These are phyloP conservation scores for Rhombomys opimus DNA, from an alignment of 2,113 vertebrate genomes.

Conservation along the genomic window DNA sequence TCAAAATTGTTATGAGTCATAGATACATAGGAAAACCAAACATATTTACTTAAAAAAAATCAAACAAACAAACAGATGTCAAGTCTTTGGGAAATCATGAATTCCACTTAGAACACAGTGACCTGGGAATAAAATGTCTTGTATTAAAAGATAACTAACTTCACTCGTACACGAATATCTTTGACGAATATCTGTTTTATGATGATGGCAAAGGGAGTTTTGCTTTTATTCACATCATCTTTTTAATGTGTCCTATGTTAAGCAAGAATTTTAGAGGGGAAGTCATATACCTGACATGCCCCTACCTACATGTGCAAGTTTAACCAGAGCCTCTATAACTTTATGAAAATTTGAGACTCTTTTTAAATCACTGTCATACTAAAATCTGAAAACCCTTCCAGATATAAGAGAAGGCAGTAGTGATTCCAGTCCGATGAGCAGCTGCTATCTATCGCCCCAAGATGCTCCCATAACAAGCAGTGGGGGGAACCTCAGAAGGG, in stretches of 20 bases:
- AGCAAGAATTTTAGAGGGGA: slow-evolving; percentile 49
- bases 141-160: slow-evolving; percentile 64
- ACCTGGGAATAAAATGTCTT: slow-evolving; percentile 70
- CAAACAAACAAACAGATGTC: slow-evolving; percentile 40
- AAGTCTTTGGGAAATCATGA: slow-evolving; percentile 67
- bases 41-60: slow-evolving; percentile 58
- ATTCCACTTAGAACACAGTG: slow-evolving; percentile 74
- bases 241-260: slow-evolving; percentile 56
- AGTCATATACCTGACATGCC: slow-evolving; percentile 33
- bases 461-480: not conserved
- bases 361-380: slow-evolving; percentile 79
- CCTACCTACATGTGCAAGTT: slow-evolving; percentile 11
- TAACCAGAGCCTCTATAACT: slow-evolving; percentile 29
- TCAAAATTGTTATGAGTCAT: slow-evolving; percentile 63
- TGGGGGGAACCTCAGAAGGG: not conserved
- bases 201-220: slow-evolving; percentile 31
- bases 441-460: slow-evolving; percentile 4
- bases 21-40: slow-evolving; percentile 65
- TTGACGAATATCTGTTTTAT: slow-evolving; percentile 56
- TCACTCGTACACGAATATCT: slow-evolving; percentile 65
- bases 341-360: slow-evolving; percentile 70
- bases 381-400: not conserved
- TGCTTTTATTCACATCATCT: slow-evolving; percentile 34
- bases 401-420: not conserved
- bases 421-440: not conserved